Conservation (phyloP, 2,888 invertebrate species). For the Caenorhabditis sp. region DNA sequence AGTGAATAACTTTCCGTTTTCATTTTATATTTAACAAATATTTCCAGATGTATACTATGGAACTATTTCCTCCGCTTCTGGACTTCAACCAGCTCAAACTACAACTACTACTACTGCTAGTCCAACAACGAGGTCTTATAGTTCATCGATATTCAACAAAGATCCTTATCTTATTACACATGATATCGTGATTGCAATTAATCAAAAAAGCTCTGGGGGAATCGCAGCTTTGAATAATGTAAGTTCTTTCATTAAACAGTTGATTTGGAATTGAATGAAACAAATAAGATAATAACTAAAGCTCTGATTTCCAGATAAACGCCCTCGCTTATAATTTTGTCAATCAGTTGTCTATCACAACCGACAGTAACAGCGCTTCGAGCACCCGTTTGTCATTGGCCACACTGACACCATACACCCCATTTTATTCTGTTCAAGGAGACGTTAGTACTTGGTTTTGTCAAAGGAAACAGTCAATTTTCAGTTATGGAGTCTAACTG, state of each 20-base stretch:
- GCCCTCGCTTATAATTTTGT: constrained; percentile 31
- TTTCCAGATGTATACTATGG: constrained; percentile 27
- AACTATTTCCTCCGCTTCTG: background rate
- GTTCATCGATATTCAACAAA: background rate
- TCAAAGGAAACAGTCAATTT: constrained; percentile 19
- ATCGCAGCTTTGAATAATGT: constrained; percentile 1
- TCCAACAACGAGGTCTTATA: constrained; percentile 7
- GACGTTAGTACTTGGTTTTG: constrained; percentile 17
- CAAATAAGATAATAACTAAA: too few relatives aligned
- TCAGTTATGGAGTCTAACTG: constrained; percentile 27
- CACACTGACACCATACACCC: constrained; percentile 27
- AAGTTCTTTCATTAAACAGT: background rate
- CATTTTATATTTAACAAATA: background rate
- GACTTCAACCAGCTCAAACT: constrained; percentile 24
- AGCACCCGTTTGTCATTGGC: constrained; percentile 22
- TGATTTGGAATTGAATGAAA: too few relatives aligned
- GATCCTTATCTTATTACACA: constrained; percentile 40
- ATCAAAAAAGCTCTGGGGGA: constrained; percentile 34
- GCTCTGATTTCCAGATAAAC: constrained; percentile 17
- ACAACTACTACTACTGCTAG: constrained; percentile 21
- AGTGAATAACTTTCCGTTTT: background rate
- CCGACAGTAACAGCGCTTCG: constrained; percentile 1
- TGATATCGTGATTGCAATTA: constrained; percentile 34
- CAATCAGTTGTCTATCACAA: background rate
- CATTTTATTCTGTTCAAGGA: constrained; percentile 24